Percentiles rank a stretch among this genome's conserved stretches.
phyloP scores from a whole-genome alignment of 2,113 vertebrate species.

The Oncorhynchus keta region DNA sequence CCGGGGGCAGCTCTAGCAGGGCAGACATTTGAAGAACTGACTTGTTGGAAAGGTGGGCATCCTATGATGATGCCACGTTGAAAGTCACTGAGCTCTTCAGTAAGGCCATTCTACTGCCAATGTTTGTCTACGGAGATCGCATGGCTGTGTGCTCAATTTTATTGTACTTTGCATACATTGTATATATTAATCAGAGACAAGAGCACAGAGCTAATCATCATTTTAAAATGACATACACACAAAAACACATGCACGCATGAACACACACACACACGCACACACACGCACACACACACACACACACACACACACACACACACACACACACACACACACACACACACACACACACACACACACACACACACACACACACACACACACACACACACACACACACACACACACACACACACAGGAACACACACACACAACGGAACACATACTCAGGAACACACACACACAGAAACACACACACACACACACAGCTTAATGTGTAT shows the following conservation, averaged over 20 bases:
- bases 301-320: not conserved
- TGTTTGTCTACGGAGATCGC: too few relatives aligned
- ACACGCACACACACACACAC: not conserved
- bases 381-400: not conserved
- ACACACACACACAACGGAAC: not conserved
- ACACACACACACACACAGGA: not conserved
- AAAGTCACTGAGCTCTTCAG: too few relatives aligned
- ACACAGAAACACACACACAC: not conserved
- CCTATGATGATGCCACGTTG: too few relatives aligned
- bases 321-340: not conserved
- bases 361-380: not conserved
- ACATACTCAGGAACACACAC: not conserved
- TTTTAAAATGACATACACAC: slow-evolving; percentile 7
- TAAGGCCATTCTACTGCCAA: too few relatives aligned
- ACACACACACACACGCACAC: not conserved
- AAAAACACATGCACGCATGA: not conserved
- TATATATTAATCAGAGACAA: not conserved
- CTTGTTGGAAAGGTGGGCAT: too few relatives aligned
- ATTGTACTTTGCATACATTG: too few relatives aligned
- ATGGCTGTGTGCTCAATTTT: too few relatives aligned
- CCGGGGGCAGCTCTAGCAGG: too few relatives aligned
- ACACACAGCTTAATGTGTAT: not conserved
- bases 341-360: not conserved
- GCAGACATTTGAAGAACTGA: too few relatives aligned
- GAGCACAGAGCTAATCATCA: not conserved